Evolutionary conservation across 2,888 invertebrate genomes (phyloP), one percentile per base, ranked within the genome.

Genomic region (Noctua janthe): DNA sequence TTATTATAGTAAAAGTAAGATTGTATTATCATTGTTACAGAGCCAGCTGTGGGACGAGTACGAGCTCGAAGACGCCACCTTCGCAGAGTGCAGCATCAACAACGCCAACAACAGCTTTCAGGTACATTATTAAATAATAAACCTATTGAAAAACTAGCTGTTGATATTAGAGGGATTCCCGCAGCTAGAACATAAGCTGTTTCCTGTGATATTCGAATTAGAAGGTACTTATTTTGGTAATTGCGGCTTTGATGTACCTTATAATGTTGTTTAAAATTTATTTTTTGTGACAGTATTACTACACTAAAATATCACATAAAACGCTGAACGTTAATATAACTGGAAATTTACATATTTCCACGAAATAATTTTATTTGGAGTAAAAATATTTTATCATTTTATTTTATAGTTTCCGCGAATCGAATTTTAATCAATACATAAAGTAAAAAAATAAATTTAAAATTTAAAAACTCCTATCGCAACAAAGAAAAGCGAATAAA

Each of bases 81-180:
- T 98, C 93, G 98, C 99, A 85, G 99, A 99, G 97, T 98, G 98
- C 97, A 98, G 98, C 95, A 98, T 98, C 92, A 98, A 98, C 97
- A 98, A 98, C 97, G 98, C 98, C 91, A 98, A 98, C 96, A 98
- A 99, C 96, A 98, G 98, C 96, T 99, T 99, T 95, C 98, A 99
- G 98, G 99, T 98, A 94, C 3, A n/a, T 59, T 3, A n/a, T 59
- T 59, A 7, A 20, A 66, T 23, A 47, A n/a, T 39, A 35, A 35
- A 35, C 2, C 35, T 3, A 35, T 35, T 35, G 35, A 35, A 35
- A 3, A 35, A 3, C 35, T 35, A 35, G 2, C 35, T 35, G 35
- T 35, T 35, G 35, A 35, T 35, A 35, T 35, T 35, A 35, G 2
- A 35, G 35, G 35, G 35, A 35, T 35, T 35, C 35, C 1, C 35